Percentiles rank a stretch among this genome's conserved stretches.
Conservation (phyloP, 2,113 vertebrate genomes). For the Chlorocebus sabaeus region DNA sequence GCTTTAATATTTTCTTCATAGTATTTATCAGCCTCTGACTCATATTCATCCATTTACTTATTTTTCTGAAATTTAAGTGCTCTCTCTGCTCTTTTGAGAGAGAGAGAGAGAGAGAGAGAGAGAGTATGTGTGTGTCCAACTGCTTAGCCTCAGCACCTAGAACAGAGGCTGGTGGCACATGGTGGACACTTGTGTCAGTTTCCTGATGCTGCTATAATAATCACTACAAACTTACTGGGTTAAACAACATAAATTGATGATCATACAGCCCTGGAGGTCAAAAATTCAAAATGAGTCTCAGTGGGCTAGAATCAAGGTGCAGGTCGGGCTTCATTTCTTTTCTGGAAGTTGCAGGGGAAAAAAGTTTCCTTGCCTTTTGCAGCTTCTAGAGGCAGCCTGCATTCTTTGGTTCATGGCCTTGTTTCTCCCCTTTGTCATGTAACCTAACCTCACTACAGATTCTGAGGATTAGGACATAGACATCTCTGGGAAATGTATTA, state of each 20-base stretch:
- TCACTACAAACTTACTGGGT: neutral
- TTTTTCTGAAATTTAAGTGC: neutral
- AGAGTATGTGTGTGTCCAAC: neutral
- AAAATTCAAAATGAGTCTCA: neutral
- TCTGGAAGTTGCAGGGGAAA: neutral
- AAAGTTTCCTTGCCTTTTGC: neutral
- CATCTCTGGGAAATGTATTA: neutral
- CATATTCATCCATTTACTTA: neutral
- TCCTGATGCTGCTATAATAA: neutral
- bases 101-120: neutral
- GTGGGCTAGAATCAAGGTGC: neutral
- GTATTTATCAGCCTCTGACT: neutral
- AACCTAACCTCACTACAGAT: neutral
- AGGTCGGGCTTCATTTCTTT: neutral
- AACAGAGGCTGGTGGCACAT: neutral
- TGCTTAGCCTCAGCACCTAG: neutral
- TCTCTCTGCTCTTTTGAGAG: no score
- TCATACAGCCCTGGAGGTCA: neutral
- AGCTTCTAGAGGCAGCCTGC: neutral
- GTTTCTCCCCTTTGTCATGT: neutral
- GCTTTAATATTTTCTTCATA: neutral
- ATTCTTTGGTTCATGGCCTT: neutral
- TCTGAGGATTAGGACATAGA: neutral
- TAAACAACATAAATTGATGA: neutral
- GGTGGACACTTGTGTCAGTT: neutral